Conservation (phyloP, 2,888 invertebrate genomes). For the Acrobasis suavella region DNA sequence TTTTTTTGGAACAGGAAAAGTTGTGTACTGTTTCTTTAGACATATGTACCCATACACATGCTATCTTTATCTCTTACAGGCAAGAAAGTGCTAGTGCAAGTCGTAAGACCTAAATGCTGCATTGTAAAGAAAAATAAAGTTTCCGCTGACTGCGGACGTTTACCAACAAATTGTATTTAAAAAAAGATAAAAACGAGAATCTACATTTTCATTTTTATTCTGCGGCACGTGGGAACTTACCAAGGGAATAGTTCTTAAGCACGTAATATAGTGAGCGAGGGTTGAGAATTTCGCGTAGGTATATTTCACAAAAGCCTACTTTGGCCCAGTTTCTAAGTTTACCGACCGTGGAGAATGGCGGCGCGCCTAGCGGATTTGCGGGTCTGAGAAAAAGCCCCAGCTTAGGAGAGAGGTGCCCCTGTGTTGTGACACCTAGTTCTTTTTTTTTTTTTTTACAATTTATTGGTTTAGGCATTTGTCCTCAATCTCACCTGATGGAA, state of each 20-base stretch:
- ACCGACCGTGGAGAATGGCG: constrained; percentile 74
- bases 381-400: constrained; percentile 55
- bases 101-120: too few species aligned
- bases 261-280: constrained; percentile 65
- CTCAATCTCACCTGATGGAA: too few species aligned
- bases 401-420: constrained; percentile 36
- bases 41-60: too few species aligned
- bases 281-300: constrained; percentile 56
- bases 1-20: too few species aligned
- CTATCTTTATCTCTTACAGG: too few species aligned
- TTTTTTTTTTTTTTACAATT: too few species aligned
- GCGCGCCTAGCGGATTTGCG: constrained; percentile 68
- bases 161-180: constrained; percentile 29
- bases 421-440: not conserved
- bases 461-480: too few species aligned
- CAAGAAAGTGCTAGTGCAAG: too few species aligned
- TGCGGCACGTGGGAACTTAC: constrained; percentile 53
- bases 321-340: constrained; percentile 78
- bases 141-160: not conserved
- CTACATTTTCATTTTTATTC: constrained; percentile 64
- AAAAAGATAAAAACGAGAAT: constrained; percentile 42
- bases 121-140: not conserved
- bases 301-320: constrained; percentile 75
- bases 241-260: constrained; percentile 71
- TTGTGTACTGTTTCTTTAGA: too few species aligned